phyloP scores from a whole-genome alignment of 2,888 invertebrate genomes.

The Cosmopolites sordidus region DNA sequence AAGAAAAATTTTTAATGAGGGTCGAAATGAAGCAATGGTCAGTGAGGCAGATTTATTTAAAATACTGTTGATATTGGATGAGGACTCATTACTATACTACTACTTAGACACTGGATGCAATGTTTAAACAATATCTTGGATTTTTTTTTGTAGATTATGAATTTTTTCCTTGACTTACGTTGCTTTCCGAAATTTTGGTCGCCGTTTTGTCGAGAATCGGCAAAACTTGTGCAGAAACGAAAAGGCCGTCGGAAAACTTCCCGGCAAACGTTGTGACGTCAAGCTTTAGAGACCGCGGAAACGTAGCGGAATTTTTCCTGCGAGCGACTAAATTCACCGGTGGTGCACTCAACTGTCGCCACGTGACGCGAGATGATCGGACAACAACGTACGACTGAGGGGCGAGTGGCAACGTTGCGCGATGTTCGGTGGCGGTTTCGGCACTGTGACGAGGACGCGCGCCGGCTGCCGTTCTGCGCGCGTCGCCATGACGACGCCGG shows the following conservation, averaged over 20 bases:
- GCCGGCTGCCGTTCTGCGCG: constrained; percentile 33
- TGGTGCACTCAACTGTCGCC: constrained; percentile 10
- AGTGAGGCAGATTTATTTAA: too few species aligned
- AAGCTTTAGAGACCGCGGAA: neutral
- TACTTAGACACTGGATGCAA: too few species aligned
- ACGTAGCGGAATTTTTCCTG: neutral
- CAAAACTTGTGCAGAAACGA: too few species aligned
- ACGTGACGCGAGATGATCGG: constrained; percentile 25
- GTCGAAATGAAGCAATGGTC: too few species aligned
- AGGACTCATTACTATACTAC: too few species aligned
- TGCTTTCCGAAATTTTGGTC: constrained; percentile 23
- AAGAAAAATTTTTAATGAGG: too few species aligned
- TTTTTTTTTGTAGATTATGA: constrained; percentile 3
- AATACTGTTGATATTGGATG: too few species aligned
- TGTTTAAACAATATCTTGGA: too few species aligned
- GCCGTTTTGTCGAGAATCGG: constrained; percentile 17
- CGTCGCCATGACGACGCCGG: constrained; percentile 48
- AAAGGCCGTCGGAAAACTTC: too few species aligned
- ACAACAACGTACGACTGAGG: constrained; percentile 20
- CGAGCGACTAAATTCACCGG: neutral
- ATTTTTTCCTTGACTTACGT: constrained; percentile 21
- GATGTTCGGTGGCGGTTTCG: constrained; percentile 23
- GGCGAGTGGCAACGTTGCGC: constrained; percentile 27
- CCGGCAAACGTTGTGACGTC: neutral
- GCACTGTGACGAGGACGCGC: constrained; percentile 25